These are phyloP conservation scores for Pristionchus exspectatus DNA, from an alignment of 2,888 invertebrate genomes.

Conservation along the genomic window DNA sequence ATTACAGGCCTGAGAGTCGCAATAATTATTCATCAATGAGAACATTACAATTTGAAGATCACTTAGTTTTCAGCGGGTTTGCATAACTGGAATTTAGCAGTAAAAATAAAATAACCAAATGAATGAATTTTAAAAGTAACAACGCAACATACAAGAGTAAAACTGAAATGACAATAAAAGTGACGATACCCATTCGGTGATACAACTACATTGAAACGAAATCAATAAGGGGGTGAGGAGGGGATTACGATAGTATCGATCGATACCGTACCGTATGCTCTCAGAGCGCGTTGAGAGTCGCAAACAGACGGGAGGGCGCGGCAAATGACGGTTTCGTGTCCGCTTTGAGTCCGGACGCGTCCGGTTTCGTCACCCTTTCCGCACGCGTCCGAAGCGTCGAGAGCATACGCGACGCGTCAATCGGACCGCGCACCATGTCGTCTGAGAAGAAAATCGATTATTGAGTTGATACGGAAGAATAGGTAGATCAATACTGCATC, in stretches of 20 bases:
- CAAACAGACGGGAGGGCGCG: slow-evolving; percentile 43
- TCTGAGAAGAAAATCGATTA: slow-evolving; percentile 53
- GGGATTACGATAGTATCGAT: background rate
- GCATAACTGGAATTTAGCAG: background rate
- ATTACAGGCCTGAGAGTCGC: background rate
- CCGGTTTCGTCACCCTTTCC: background rate
- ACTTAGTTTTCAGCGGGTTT: slow-evolving; percentile 11
- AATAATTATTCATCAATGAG: slow-evolving; percentile 1
- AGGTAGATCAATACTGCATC: no score
- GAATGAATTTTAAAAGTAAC: background rate
- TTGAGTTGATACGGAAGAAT: background rate
- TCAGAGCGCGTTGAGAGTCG: slow-evolving; percentile 41
- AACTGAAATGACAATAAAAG: background rate
- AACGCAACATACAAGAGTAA: slow-evolving; percentile 29
- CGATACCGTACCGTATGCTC: background rate
- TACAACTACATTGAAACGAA: background rate
- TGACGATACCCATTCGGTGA: slow-evolving; percentile 19
- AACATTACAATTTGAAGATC: slow-evolving; percentile 11
- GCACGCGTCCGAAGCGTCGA: slow-evolving; percentile 42
- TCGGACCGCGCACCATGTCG: slow-evolving; percentile 36
- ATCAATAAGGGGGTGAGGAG: background rate
- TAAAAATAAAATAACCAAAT: background rate
- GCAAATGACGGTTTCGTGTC: slow-evolving; percentile 45
- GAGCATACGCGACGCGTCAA: slow-evolving; percentile 55
- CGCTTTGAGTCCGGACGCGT: background rate